Evolutionary conservation across 2,797 vertebrate genomes (phyloP), one percentile per base, ranked within the genome.

Genomic region (Rousettus madagascariensis): DNA sequence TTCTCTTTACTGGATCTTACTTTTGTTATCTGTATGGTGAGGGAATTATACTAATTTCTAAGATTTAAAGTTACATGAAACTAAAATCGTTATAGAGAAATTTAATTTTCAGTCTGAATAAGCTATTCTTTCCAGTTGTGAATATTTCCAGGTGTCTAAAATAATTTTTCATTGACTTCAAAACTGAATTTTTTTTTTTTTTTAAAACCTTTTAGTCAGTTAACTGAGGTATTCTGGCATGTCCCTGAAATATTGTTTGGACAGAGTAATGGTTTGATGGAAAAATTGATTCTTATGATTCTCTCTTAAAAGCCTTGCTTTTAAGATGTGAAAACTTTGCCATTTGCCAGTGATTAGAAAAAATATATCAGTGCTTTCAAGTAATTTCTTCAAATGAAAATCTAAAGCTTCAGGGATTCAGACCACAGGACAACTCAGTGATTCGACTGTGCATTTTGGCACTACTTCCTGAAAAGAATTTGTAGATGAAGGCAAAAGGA

Each of bases 221-320:
- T 95, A 85, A 49, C 41, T 59, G 57, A 84, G 61, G 33, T 90
- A 41, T 75, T 93, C 33, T 95, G 55, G 28, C 12, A 15, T 86
- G 36, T 68, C 20, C 68, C 65, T 95, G 90, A 96, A 95, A 94
- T 96, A 80, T 69, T 92, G 17, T 85, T 93, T 90, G 89, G 68
- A 26, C 6, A 85, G 41, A 51, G 49, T 85, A 94, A 88, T 87
- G 78, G 63, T 83, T 77, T 87, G 33, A 68, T 77, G 43, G 66
- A 36, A 51, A 90, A 95, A 96, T 68, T 82, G 77, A 65, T 90
- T 92, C 53, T 90, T 93, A 3, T 16, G 38, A 90, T 95, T 97
- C 61, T 79, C 57, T 46, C 79, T 88, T 90, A 75, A 93, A 92
- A 96, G 41, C 33, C 46, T 71, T 90, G 72, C 36, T 92, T 82